phyloP scores from a whole-genome alignment of 2,797 vertebrate genomes.

The Fistularia tabacaria region DNA sequence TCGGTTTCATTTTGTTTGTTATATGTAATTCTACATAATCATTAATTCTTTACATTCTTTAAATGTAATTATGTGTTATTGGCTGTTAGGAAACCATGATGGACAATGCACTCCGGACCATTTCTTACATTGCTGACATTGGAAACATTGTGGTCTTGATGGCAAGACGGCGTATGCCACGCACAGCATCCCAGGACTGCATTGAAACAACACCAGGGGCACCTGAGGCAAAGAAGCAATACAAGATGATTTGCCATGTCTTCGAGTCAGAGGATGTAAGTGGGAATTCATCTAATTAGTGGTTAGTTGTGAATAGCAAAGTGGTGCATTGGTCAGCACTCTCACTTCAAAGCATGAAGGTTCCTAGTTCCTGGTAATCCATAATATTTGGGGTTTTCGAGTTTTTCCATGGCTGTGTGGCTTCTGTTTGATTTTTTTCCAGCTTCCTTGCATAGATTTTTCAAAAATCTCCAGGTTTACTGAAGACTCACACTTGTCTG shows the following conservation, averaged over 20 bases:
- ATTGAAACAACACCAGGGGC: slow-evolving; percentile 96
- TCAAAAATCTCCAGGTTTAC: too few species aligned
- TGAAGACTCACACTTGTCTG: too few species aligned
- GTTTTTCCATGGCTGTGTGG: too few species aligned
- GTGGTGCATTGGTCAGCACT: too few species aligned
- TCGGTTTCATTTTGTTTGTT: too few species aligned
- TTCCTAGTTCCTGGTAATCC: too few species aligned
- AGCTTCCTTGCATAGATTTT: too few species aligned
- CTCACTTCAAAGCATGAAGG: too few species aligned
- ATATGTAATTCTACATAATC: too few species aligned
- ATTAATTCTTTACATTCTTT: too few species aligned
- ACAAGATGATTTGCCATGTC: slow-evolving; percentile 99
- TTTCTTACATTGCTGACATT: slow-evolving; percentile 97
- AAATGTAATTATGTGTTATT: background rate
- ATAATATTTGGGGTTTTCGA: too few species aligned
- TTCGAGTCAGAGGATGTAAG: slow-evolving; percentile 98
- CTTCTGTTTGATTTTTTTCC: too few species aligned
- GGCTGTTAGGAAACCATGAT: slow-evolving; percentile 92
- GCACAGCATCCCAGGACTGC: slow-evolving; percentile 95
- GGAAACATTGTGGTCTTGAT: slow-evolving; percentile 98
- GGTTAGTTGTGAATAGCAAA: background rate
- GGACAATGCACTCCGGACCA: slow-evolving; percentile 96
- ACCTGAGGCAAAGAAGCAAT: slow-evolving; percentile 94
- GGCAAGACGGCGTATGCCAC: slow-evolving; percentile 93
- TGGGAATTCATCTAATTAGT: slow-evolving; percentile 23